Evolutionary conservation across 2,797 vertebrate species (phyloP).

Genomic region (Lemur catta): DNA sequence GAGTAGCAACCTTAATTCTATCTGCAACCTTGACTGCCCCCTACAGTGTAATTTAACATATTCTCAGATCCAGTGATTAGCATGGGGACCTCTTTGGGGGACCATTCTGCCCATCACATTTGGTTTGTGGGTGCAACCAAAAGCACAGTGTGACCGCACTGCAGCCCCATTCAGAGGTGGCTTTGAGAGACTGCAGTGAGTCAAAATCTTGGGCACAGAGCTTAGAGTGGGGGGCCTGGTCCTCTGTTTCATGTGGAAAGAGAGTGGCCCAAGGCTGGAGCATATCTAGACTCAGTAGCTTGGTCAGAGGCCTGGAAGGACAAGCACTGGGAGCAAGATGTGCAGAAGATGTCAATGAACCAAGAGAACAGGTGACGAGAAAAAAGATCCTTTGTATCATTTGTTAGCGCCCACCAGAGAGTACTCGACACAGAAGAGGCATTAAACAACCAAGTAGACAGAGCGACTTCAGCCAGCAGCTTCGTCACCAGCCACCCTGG

Average conservation of each 20-base stretch:
- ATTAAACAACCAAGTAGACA: neutral
- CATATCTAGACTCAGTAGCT: rapidly evolving
- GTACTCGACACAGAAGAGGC: rapidly evolving
- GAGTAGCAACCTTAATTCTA: too few relatives aligned
- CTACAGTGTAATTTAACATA: neutral
- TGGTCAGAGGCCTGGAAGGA: neutral
- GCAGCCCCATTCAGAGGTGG: neutral
- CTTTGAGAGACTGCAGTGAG: neutral
- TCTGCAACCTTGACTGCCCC: too few relatives aligned
- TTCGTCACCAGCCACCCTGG: neutral
- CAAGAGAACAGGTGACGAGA: neutral
- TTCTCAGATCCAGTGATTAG: neutral
- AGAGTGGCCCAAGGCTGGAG: neutral
- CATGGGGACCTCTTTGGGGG: neutral
- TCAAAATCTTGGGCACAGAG: neutral
- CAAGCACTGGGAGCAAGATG: neutral
- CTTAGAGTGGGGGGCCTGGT: too few relatives aligned
- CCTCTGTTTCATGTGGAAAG: neutral
- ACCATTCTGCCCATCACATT: neutral
- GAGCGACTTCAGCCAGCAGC: neutral
- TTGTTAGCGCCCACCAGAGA: neutral
- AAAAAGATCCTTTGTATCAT: neutral
- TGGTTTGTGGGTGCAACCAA: neutral
- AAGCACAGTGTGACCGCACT: rapidly evolving
- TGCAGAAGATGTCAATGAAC: neutral